A percentile compares a stretch with the other conserved stretches of the same genome.
Conservation (phyloP, 2,113 vertebrate species). For the Pedetes capensis region DNA sequence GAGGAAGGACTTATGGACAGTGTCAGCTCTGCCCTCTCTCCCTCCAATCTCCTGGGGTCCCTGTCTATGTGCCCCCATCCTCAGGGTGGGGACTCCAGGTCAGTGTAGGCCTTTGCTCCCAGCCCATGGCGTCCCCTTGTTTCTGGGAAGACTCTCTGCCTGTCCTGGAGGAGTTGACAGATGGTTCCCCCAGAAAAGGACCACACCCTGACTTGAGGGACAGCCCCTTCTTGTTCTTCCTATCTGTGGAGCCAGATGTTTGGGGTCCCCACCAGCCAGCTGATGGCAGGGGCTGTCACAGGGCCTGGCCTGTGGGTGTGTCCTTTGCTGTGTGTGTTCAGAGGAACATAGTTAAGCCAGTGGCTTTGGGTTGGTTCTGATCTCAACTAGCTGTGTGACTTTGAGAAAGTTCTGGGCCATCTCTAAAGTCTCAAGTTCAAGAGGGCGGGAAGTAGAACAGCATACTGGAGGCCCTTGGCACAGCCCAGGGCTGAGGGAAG, state of each 20-base stretch:
- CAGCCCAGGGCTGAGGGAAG: background rate
- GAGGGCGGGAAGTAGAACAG: background rate
- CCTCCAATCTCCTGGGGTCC: no score
- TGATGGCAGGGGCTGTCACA: conserved; percentile 1
- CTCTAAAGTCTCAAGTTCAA: background rate
- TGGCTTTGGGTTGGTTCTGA: background rate
- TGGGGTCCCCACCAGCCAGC: conserved; percentile 24
- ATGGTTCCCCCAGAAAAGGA: background rate
- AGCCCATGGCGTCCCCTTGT: background rate
- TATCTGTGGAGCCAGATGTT: conserved; percentile 68
- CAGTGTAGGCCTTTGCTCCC: background rate
- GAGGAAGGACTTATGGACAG: background rate
- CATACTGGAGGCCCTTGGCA: background rate
- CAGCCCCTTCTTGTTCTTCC: background rate
- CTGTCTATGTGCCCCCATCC: background rate
- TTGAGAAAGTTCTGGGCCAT: conserved; percentile 22
- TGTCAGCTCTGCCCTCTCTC: background rate
- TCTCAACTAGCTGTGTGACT: background rate
- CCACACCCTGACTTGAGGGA: background rate
- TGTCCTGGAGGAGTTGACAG: background rate
- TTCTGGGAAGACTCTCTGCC: background rate
- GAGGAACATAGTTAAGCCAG: background rate
- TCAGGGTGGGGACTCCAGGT: background rate
- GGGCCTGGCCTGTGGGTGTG: conserved; percentile 30
- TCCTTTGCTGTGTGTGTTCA: background rate